Evolutionary conservation across 2,888 invertebrate species (phyloP), one percentile per base, ranked within the genome.

Genomic region (Tortrix viridana): DNA sequence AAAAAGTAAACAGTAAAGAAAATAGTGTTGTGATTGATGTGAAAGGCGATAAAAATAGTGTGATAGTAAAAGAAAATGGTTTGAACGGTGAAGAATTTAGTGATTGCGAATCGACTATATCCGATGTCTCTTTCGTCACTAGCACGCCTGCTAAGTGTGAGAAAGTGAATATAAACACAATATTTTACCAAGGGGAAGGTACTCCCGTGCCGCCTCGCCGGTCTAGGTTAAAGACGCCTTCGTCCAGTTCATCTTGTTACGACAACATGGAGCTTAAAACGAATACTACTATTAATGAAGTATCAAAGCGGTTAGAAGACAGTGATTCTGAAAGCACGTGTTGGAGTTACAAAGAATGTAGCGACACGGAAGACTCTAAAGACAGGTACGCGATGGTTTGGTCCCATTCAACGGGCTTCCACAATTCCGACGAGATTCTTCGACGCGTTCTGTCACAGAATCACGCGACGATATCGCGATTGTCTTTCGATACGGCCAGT

Each of bases 311-410:
- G 3, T 73, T 80, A 16, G 79, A 81, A 16, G 87, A 86, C 44
- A 88, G 85, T 66, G 91, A 90, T 66, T 89, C 90, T 0, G 88
- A 81, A 58, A 92, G 89, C 76, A 90, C 90, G 32, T 88, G 89
- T 64, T 92, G 92, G 92, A 91, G 90, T 62, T 92, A 92, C 77
- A 87, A 89, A 70, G 91, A 88, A 66, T 89, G 90, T 67, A 85
- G 77, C 57, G 76, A 86, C 53, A 77, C 79, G 9, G 85, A 83
- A 16, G 67, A 70, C 41, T 67, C 69, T 1, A 82, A 82, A 69
- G 80, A 80, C 22, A 69, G 85, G 23, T 92, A 92, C 77, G 86
- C 88, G 3, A 84, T 78, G 1, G 82, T 92, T 23, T 92, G 92
- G 92, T 77, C 84, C 0, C 91, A 91, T 54, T 89, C 89, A 7